Conservation (phyloP, 2,888 invertebrate genomes). For the Mycalesis mineus region DNA sequence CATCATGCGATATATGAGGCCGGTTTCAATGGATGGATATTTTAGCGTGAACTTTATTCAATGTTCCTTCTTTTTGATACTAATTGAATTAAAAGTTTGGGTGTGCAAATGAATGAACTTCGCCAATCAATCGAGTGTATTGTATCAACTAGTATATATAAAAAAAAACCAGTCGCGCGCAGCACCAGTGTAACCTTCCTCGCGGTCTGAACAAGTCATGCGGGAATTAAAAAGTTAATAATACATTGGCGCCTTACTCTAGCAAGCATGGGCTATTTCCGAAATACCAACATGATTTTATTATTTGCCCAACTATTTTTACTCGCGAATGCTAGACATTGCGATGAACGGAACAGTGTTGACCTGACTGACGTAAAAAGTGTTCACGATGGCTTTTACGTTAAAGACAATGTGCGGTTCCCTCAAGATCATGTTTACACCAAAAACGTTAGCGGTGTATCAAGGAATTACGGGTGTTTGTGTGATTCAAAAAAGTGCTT, state of each 20-base stretch:
- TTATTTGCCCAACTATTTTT: slow-evolving; percentile 33
- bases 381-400: slow-evolving; percentile 36
- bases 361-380: slow-evolving; percentile 42
- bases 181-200: slow-evolving; percentile 4
- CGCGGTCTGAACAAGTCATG: background rate
- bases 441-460: slow-evolving; percentile 43
- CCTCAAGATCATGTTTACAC: slow-evolving; percentile 44
- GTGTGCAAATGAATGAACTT: background rate
- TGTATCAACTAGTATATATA: slow-evolving; percentile 1
- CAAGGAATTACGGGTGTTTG: slow-evolving; percentile 51
- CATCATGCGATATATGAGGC: too few species aligned
- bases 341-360: slow-evolving; percentile 44
- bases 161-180: slow-evolving; percentile 5
- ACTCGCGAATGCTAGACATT: slow-evolving; percentile 39
- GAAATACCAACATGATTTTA: slow-evolving; percentile 33
- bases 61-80: too few species aligned
- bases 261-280: slow-evolving; percentile 16
- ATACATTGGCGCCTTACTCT: slow-evolving; percentile 7
- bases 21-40: too few species aligned
- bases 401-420: slow-evolving; percentile 43
- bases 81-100: background rate
- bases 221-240: slow-evolving; percentile 14
- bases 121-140: slow-evolving; percentile 7
- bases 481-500: slow-evolving; percentile 52
- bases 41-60: too few species aligned